These are phyloP conservation scores for Amphilophus citrinellus DNA, from an alignment of 2,113 vertebrate species.

Conservation along the genomic window DNA sequence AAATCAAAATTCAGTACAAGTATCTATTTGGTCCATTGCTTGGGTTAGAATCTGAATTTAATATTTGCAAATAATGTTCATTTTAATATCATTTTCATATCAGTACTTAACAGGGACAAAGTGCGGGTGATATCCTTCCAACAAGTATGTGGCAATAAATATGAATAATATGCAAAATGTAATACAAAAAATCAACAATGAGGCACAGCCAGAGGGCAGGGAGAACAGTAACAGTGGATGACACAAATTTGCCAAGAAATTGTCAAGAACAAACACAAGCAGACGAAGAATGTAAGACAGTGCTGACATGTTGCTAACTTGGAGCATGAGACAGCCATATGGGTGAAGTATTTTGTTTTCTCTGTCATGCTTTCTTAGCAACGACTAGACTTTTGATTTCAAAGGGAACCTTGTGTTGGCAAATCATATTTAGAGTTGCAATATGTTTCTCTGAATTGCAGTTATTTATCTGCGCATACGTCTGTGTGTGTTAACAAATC, in stretches of 20 bases:
- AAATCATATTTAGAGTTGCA: slow-evolving; percentile 43
- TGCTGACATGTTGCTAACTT: slow-evolving; percentile 65
- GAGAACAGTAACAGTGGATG: slow-evolving; percentile 24
- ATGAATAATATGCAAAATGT: slow-evolving; percentile 11
- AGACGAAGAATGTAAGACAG: slow-evolving; percentile 49
- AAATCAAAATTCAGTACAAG: neutral
- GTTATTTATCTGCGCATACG: slow-evolving; percentile 38
- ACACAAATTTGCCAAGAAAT: slow-evolving; percentile 51
- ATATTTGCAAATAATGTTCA: neutral
- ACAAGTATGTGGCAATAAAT: slow-evolving; percentile 14
- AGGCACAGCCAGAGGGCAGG: slow-evolving; percentile 28
- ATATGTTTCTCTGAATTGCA: slow-evolving; percentile 31
- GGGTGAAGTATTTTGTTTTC: slow-evolving; percentile 65
- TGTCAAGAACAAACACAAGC: slow-evolving; percentile 59
- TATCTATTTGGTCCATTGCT: neutral
- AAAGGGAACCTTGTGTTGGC: slow-evolving; percentile 50
- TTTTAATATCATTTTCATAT: slow-evolving; percentile 18
- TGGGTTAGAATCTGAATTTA: neutral
- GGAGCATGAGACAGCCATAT: slow-evolving; percentile 39
- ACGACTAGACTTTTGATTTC: slow-evolving; percentile 70
- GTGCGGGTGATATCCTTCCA: neutral
- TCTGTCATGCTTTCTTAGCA: slow-evolving; percentile 66
- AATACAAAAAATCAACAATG: neutral
- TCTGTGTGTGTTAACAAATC: slow-evolving; percentile 27
- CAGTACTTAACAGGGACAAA: slow-evolving; percentile 10